phyloP scores from a whole-genome alignment of 1,140 invertebrate genomes.

The Drosophila nasuta region DNA sequence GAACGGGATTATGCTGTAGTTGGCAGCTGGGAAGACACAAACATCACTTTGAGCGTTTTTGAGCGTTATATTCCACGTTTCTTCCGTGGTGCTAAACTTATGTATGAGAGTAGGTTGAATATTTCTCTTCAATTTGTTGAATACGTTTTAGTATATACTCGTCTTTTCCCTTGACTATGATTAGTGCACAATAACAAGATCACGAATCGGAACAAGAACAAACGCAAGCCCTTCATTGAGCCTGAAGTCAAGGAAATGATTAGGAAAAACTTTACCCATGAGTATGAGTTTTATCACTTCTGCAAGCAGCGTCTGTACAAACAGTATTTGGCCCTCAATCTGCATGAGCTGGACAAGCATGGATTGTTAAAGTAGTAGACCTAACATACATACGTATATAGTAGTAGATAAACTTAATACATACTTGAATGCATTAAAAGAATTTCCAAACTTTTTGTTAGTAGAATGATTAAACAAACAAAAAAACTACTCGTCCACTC shows the following conservation, averaged over 20 bases:
- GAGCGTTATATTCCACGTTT: constrained; percentile 93
- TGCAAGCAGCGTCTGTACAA: constrained; percentile 93
- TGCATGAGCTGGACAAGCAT: constrained; percentile 71
- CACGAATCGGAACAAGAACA: constrained; percentile 82
- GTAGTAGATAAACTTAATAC: background rate
- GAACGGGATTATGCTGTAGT: constrained; percentile 94
- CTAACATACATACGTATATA: background rate
- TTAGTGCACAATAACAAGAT: constrained; percentile 72
- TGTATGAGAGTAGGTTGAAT: constrained; percentile 76
- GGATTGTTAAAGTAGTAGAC: constrained; percentile 53
- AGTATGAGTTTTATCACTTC: constrained; percentile 96
- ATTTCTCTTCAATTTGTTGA: background rate
- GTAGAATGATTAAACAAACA: constrained; percentile 10
- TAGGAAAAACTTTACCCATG: constrained; percentile 93
- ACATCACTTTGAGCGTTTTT: constrained; percentile 92
- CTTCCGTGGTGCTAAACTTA: constrained; percentile 89
- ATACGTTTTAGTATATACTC: too few relatives aligned
- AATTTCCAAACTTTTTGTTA: constrained; percentile 8
- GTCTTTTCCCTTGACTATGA: background rate
- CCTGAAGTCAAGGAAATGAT: constrained; percentile 94
- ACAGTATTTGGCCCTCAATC: constrained; percentile 90
- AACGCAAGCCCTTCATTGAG: constrained; percentile 87
- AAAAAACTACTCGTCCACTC: constrained; percentile 5
- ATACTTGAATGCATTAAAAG: constrained; percentile 1
- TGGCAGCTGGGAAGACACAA: constrained; percentile 94